Conservation (phyloP, 2,113 vertebrate species). For the Cepphus grylle region DNA sequence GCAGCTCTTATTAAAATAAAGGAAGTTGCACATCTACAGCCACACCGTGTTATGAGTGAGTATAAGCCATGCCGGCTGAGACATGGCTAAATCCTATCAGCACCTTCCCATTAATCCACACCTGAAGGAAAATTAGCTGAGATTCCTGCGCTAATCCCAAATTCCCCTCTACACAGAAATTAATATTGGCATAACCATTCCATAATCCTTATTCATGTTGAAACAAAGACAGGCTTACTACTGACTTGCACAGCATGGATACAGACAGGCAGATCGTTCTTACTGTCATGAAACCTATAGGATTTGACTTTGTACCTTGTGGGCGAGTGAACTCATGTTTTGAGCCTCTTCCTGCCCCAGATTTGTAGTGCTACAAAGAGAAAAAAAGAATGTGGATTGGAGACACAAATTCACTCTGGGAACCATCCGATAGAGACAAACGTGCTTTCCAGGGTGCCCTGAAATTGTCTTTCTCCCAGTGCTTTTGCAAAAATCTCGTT, state of each 20-base stretch:
- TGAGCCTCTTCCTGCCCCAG: constrained; percentile 29
- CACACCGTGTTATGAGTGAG: not conserved
- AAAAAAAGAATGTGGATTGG: constrained; percentile 23
- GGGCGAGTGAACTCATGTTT: not conserved
- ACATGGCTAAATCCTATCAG: not conserved
- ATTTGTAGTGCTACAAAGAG: constrained; percentile 52
- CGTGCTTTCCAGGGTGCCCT: not conserved
- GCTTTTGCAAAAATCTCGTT: not conserved
- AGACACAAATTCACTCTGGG: not conserved
- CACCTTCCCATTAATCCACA: constrained; percentile 5
- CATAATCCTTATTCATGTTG: constrained; percentile 14
- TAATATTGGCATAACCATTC: not conserved
- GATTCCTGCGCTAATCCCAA: not conserved
- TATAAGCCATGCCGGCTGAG: not conserved
- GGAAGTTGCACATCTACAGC: not conserved
- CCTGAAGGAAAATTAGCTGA: constrained; percentile 8
- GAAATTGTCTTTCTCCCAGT: not conserved
- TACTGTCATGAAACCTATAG: not conserved
- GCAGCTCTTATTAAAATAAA: not conserved
- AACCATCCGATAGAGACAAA: not conserved
- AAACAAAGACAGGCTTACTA: constrained; percentile 40
- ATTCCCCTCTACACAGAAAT: not conserved
- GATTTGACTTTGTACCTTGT: constrained; percentile 57
- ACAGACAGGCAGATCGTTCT: not conserved
- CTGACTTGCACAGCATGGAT: not conserved